These are phyloP conservation scores for Acrossocheilus fasciatus DNA, from an alignment of 2,797 vertebrate species.

Conservation along the genomic window DNA sequence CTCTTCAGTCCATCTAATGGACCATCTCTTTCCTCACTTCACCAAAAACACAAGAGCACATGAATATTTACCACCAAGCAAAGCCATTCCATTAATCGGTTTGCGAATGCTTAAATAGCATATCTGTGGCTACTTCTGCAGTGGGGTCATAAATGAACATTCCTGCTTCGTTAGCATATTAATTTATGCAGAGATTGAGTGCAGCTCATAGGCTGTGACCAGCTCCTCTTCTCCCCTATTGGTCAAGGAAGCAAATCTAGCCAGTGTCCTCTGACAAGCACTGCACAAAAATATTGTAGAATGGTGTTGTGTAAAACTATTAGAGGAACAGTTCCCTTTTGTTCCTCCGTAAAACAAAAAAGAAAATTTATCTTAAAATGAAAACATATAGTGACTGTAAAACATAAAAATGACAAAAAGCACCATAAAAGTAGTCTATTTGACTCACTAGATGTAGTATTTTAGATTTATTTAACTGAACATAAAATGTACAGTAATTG, in stretches of 20 bases:
- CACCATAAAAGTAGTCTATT: neutral
- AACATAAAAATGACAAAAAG: neutral
- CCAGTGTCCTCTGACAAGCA: neutral
- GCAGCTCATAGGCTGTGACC: constrained; percentile 72
- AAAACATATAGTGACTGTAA: neutral
- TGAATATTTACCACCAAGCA: constrained; percentile 85
- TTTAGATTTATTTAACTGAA: neutral
- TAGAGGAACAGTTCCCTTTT: neutral
- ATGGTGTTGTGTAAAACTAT: neutral
- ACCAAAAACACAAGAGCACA: constrained; percentile 76
- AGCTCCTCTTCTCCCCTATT: constrained; percentile 37
- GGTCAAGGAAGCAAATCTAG: constrained; percentile 21
- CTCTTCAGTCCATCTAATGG: constrained; percentile 85
- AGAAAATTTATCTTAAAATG: neutral
- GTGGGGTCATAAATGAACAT: constrained; percentile 76
- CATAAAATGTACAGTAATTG: neutral
- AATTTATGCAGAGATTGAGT: constrained; percentile 77
- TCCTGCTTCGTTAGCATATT: constrained; percentile 81
- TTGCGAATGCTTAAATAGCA: constrained; percentile 74
- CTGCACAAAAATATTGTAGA: neutral
- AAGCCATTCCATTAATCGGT: constrained; percentile 86
- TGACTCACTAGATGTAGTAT: neutral
- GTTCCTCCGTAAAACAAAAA: neutral
- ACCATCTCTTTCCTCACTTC: constrained; percentile 78
- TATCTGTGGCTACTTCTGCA: constrained; percentile 78